phyloP scores from a whole-genome alignment of 2,888 invertebrate genomes.

The Drosophila demipolita region DNA sequence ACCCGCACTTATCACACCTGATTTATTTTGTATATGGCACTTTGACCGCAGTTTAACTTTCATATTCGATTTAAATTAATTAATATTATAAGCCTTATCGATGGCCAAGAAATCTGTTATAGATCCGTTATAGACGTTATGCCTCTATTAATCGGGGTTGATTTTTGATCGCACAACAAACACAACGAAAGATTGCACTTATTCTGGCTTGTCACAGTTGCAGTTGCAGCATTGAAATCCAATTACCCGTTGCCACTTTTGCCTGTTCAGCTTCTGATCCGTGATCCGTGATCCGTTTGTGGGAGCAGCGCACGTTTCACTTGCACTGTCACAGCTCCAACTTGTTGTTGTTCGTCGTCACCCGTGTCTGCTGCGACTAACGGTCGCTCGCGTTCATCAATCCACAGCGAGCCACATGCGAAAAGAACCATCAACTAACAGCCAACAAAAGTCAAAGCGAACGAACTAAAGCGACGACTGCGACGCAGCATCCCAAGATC shows the following conservation, averaged over 20 bases:
- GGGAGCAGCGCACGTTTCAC: slow-evolving; percentile 44
- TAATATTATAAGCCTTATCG: slow-evolving; percentile 6
- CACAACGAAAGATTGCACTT: slow-evolving; percentile 25
- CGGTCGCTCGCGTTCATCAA: slow-evolving; percentile 64
- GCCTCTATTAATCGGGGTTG: slow-evolving; percentile 24
- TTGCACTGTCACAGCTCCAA: slow-evolving; percentile 62
- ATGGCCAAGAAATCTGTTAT: slow-evolving; percentile 1
- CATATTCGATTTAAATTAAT: slow-evolving; percentile 9
- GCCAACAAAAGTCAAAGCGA: slow-evolving; percentile 2
- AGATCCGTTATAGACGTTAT: slow-evolving; percentile 8
- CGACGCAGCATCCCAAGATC: slow-evolving; percentile 65
- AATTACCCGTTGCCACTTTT: slow-evolving; percentile 47
- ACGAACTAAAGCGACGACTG: slow-evolving; percentile 42
- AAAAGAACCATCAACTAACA: slow-evolving; percentile 50
- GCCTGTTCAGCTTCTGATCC: slow-evolving; percentile 33
- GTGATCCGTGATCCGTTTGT: slow-evolving; percentile 53
- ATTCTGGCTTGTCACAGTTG: slow-evolving; percentile 34
- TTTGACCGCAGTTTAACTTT: slow-evolving; percentile 18
- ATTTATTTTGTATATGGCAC: slow-evolving; percentile 52
- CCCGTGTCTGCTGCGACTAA: slow-evolving; percentile 83
- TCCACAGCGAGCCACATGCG: slow-evolving; percentile 54
- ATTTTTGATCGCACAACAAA: slow-evolving; percentile 20
- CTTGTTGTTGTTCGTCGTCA: slow-evolving; percentile 83
- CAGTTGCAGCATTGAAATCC: slow-evolving; percentile 42
- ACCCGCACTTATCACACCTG: slow-evolving; percentile 83